These are phyloP conservation scores for Carapus acus DNA, from an alignment of 2,797 vertebrate species.

Conservation along the genomic window DNA sequence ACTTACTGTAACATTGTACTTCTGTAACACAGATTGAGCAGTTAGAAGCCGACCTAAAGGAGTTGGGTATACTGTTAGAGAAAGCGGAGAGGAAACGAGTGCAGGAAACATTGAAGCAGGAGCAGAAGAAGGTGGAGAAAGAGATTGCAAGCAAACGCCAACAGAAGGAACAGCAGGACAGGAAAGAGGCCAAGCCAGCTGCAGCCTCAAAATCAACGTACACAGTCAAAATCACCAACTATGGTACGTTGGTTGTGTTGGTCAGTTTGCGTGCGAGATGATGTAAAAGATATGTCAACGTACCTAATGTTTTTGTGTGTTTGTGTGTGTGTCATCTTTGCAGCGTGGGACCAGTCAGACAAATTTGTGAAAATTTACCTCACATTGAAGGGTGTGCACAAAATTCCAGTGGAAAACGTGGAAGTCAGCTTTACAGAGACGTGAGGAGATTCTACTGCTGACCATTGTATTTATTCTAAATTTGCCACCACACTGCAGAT, in stretches of 20 bases:
- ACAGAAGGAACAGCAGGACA: constrained; percentile 72
- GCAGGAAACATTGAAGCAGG: constrained; percentile 75
- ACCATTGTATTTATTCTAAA: too few relatives aligned
- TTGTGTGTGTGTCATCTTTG: too few relatives aligned
- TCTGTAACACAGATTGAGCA: constrained; percentile 64
- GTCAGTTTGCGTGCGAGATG: neutral
- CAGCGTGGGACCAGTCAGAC: constrained; percentile 98
- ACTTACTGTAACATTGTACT: neutral
- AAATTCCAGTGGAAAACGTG: constrained; percentile 84
- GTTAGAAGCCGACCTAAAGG: constrained; percentile 85
- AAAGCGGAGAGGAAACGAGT: constrained; percentile 80
- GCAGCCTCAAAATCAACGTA: constrained; percentile 69
- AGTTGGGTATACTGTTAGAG: constrained; percentile 76
- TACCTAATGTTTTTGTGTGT: too few relatives aligned
- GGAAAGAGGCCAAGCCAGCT: constrained; percentile 55
- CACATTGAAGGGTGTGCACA: constrained; percentile 86
- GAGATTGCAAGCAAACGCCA: constrained; percentile 79
- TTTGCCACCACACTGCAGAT: too few relatives aligned
- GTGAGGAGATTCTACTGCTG: constrained; percentile 58
- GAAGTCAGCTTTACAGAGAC: constrained; percentile 86
- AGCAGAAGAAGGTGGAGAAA: constrained; percentile 83
- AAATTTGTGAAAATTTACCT: constrained; percentile 97
- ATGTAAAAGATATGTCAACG: neutral
- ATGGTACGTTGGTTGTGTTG: constrained; percentile 69
- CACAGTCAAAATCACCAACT: constrained; percentile 93